Base-by-base conservation (phyloP, 1,140 invertebrate species). In the Cataglyphis hispanica region DNA sequence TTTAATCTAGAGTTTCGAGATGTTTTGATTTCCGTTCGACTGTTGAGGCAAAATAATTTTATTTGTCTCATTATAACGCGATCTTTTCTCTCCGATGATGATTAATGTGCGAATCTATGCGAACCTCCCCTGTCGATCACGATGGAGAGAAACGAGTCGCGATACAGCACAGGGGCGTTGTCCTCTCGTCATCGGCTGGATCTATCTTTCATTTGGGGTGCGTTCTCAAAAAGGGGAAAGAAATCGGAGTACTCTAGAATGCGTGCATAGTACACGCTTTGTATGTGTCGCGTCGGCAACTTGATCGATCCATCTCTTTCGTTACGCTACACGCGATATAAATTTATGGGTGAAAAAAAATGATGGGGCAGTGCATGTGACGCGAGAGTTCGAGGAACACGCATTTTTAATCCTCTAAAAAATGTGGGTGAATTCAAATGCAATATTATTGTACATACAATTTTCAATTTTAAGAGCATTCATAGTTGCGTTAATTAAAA, bases 21-120 rank as follows among this genome's bases (percentile, higher is more conserved):
- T 31, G 31, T 3, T 31, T 80, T 80, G 22, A 80, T 83, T 83
- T 74, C 78, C 56, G 56, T 56, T 40, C 53, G 67, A 70, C 11
- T 50, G 43, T 7, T 50, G 27, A 7, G 46, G 27, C 19, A 7
- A 25, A 43, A 53, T 25, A 13, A 81, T 72, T 72, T 83, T n/a
- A 74, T 83, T 83, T 61, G 61, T 37, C 67, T 83, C 37, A n/a
- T 83, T 74, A 60, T 56, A 43, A 27, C 11, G 66, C 50, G 34
- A 34, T 43, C 19, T 11, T n/a, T 10, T 6, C 34, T 37, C 46
- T 25, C 22, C 22, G 34, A n/a, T 37, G 34, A 58, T 53, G 46
- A 72, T 80, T 13, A 31, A 19, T 19, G 66, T 19, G 77, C 64
- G 64, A 66, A 58, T 56, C 77, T 27, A 22, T n/a, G n/a, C n/a